Evolutionary conservation across 2,888 invertebrate species (phyloP).

Genomic region (Zootermopsis nevadensis): DNA sequence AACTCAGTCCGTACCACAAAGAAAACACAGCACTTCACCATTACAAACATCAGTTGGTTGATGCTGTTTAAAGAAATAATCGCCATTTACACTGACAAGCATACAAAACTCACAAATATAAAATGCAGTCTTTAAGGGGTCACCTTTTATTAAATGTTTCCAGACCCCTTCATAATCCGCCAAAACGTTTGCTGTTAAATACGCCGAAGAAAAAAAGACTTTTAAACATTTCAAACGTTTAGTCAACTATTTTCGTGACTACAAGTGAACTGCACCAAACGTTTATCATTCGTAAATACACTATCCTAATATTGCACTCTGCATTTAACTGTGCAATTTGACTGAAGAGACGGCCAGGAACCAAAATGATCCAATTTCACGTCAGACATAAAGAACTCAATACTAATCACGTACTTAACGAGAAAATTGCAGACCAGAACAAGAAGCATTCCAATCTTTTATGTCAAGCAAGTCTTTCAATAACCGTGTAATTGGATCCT

Average conservation of each 20-base stretch:
- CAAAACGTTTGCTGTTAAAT: too few species aligned
- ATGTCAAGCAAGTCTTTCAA: background rate
- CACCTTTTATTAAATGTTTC: too few species aligned
- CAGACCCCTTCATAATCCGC: too few species aligned
- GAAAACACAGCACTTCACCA: too few species aligned
- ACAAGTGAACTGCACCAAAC: background rate
- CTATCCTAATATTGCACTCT: background rate
- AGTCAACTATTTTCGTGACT: background rate
- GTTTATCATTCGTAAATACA: background rate
- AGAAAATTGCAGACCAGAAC: background rate
- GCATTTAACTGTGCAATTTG: background rate
- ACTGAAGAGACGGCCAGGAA: background rate
- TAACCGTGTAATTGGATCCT: slow-evolving; percentile 17
- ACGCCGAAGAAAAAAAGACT: too few species aligned
- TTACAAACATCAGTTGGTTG: too few species aligned
- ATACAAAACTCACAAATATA: too few species aligned
- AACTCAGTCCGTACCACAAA: too few species aligned
- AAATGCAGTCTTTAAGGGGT: too few species aligned
- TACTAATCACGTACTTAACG: background rate
- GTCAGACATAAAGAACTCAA: background rate
- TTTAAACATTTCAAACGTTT: background rate
- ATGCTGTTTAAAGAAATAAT: too few species aligned
- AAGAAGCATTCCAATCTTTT: too few species aligned
- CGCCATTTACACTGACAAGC: too few species aligned
- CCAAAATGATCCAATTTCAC: background rate